These are phyloP conservation scores for Epizoanthus scotinus DNA, from an alignment of 92 coral and sea anemone genomes.

Conservation along the genomic window DNA sequence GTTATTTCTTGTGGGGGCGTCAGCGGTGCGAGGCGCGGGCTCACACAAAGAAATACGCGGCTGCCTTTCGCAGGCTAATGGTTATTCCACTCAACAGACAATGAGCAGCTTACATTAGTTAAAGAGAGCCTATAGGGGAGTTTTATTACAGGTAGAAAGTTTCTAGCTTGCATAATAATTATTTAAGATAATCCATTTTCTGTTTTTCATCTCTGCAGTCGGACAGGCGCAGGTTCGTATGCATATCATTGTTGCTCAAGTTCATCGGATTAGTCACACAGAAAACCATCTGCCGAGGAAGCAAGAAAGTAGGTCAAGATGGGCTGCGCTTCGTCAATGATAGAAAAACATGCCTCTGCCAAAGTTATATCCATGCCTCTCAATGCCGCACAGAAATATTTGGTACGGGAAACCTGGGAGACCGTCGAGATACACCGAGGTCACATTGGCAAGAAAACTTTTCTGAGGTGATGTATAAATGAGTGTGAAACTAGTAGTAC, in stretches of 20 bases:
- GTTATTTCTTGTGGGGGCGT: too few relatives aligned
- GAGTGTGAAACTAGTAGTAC: not conserved
- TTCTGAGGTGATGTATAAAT: constrained; percentile 56
- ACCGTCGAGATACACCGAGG: constrained; percentile 59
- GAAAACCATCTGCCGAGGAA: not conserved
- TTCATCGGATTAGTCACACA: not conserved
- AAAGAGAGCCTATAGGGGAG: not conserved
- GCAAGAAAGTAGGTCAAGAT: constrained; percentile 2
- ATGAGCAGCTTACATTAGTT: constrained; percentile 1
- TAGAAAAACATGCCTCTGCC: constrained; percentile 15
- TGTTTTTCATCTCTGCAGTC: not conserved
- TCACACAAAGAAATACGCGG: too few relatives aligned
- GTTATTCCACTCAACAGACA: not conserved
- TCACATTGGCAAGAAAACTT: constrained; percentile 72
- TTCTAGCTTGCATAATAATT: not conserved
- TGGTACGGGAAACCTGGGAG: constrained; percentile 87
- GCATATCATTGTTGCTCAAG: not conserved
- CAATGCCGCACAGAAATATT: constrained; percentile 72
- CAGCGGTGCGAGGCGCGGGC: too few relatives aligned
- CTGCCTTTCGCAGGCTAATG: too few relatives aligned
- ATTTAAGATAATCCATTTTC: constrained; percentile 12
- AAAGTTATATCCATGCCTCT: constrained; percentile 20
- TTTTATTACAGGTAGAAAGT: not conserved
- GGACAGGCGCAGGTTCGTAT: constrained; percentile 10
- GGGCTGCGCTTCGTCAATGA: constrained; percentile 56